A percentile compares a stretch with the other conserved stretches of the same genome.
phyloP scores from a whole-genome alignment of 2,113 vertebrate species.

The Limanda limanda region DNA sequence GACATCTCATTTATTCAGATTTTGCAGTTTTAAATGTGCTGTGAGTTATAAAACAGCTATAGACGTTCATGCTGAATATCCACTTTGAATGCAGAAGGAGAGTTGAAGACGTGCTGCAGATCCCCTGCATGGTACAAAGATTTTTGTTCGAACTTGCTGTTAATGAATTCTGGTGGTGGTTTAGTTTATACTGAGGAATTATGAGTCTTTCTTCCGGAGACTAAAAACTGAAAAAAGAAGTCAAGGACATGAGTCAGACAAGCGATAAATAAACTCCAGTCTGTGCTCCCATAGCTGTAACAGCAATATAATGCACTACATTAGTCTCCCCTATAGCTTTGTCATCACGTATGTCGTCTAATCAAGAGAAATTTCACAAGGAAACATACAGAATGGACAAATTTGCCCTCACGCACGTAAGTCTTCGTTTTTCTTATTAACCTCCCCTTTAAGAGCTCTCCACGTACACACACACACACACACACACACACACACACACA shows the following conservation, averaged over 20 bases:
- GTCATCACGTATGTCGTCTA: slow-evolving; percentile 24
- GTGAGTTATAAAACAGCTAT: no score
- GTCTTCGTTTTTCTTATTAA: slow-evolving; percentile 16
- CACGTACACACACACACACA: slow-evolving; percentile 31
- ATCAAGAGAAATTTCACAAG: slow-evolving; percentile 28
- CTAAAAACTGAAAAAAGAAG: neutral
- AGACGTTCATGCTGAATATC: no score
- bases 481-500: slow-evolving; percentile 25
- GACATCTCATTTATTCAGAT: no score
- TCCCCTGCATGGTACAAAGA: neutral
- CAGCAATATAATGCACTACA: neutral
- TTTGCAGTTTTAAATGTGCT: no score
- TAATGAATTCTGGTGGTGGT: neutral
- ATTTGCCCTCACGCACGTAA: neutral
- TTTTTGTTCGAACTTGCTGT: neutral
- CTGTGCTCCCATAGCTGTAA: neutral
- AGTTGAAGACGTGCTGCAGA: neutral
- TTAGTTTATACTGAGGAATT: neutral
- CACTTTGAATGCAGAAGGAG: no score
- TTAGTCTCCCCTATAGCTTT: neutral
- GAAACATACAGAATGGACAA: slow-evolving; percentile 24
- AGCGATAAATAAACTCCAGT: neutral
- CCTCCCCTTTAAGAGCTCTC: neutral
- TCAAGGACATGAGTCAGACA: neutral
- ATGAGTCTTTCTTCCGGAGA: slow-evolving; percentile 4